A percentile compares a stretch with the other conserved stretches of the same genome.
Conservation (phyloP, 2,797 vertebrate species). For the Takifugu ocellatus region DNA sequence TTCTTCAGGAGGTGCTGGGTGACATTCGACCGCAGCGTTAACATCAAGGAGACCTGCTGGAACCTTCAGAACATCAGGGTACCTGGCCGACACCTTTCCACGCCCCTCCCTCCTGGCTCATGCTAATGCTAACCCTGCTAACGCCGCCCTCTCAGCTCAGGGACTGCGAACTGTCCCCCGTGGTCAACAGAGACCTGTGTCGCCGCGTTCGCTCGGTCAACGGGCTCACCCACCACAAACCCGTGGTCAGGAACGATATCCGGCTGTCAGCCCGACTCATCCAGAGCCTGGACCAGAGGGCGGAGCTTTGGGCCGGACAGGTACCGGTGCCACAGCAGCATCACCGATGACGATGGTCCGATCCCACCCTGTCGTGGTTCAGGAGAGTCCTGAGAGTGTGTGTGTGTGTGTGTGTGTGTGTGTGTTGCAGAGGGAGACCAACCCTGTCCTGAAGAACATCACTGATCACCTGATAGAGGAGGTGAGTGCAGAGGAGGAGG, state of each 20-base stretch:
- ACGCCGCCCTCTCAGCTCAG: constrained; percentile 70
- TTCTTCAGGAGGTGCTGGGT: constrained; percentile 89
- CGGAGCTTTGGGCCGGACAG: constrained; percentile 79
- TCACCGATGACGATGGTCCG: background rate
- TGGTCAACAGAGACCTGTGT: constrained; percentile 86
- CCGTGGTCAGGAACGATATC: constrained; percentile 87
- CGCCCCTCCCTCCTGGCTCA: too few relatives aligned
- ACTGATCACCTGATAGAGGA: constrained; percentile 89
- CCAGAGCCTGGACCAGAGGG: constrained; percentile 82
- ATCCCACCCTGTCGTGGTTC: too few relatives aligned
- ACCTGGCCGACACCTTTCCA: constrained; percentile 9
- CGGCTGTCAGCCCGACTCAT: constrained; percentile 84
- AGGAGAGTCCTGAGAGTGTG: background rate
- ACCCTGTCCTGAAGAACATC: constrained; percentile 87
- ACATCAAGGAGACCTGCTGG: constrained; percentile 93
- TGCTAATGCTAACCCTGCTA: background rate
- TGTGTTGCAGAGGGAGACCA: constrained; percentile 69
- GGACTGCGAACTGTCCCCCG: constrained; percentile 86
- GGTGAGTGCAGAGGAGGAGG: constrained; percentile 87
- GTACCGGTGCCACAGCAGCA: background rate
- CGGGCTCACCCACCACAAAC: constrained; percentile 85
- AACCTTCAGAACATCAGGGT: constrained; percentile 90
- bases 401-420: background rate
- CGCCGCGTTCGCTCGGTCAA: constrained; percentile 81
- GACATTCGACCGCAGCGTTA: constrained; percentile 86